Base-by-base conservation (phyloP, 2,113 vertebrate species). In the Sclerurus mexicanus region DNA sequence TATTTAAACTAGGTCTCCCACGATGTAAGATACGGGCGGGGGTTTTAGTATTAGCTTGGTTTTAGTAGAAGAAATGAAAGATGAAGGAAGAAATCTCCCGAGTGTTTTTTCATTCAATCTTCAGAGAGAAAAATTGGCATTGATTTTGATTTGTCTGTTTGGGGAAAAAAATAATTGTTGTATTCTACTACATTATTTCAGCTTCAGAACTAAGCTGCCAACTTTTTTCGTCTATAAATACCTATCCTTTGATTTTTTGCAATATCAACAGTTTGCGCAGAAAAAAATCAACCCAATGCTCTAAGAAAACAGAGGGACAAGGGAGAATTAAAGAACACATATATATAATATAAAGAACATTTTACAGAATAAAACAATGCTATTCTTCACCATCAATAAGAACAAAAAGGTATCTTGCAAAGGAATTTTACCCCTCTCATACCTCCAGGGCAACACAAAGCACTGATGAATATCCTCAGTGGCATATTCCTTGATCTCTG, bases 1-100 rank as follows among this genome's bases (percentile, higher is more conserved):
- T 83, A 58, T 94, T 94, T 92, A 88, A 93, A 86, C 37, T 44
- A 75, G 14, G 37, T 79, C 69, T 94, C 77, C 39, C 30, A 85
- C 56, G 35, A 72, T 49, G 12, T 22, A 89, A 87, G 30, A 85
- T 21, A 1, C 4, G 10, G 4, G 25, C 14, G 7, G 7, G 2
- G 1, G 12, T 27, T 94, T 71, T 1, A 2, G 14, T 24, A 7
- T n/a, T n/a, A 88, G 22, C 1, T 2, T 68, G 77, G 73, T 35
- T 87, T 85, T 58, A 22, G 33, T 66, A 15, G 42, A 88, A 42
- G 37, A 46, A 86, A 49, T 6, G 10, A 25, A 91, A 92, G 63
- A 85, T 30, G 49, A 40, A 87, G 14, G 55, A 93, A 81, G 8
- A 49, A 47, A 24, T 46, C 46, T 67, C 52, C 24, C n/a, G 40